Evolutionary conservation across 2,113 vertebrate species (phyloP).

Genomic region (Lontra canadensis): DNA sequence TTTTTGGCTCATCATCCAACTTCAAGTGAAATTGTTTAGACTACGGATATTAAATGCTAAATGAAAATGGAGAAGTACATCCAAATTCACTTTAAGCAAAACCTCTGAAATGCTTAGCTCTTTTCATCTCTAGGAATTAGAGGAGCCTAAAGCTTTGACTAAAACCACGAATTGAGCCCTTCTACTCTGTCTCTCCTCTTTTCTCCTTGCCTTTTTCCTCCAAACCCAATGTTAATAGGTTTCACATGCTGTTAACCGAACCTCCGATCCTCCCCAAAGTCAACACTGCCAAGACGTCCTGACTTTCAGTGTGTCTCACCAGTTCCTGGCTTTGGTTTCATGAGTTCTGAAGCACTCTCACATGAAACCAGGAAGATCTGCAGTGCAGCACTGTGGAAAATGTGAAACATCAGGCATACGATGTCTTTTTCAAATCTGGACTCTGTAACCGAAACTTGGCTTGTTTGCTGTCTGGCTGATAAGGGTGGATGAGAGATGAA

Average conservation of each 20-base stretch:
- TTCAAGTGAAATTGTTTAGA: conserved; percentile 57
- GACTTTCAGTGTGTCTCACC: conserved; percentile 54
- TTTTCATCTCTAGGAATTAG: conserved; percentile 72
- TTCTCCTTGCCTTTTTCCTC: conserved; percentile 40
- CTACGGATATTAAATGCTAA: conserved; percentile 62
- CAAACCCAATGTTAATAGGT: conserved; percentile 67
- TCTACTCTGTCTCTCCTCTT: conserved; percentile 45
- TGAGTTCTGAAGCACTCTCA: conserved; percentile 47
- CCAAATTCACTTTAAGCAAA: conserved; percentile 66
- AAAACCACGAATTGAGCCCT: conserved; percentile 58
- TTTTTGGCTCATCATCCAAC: conserved; percentile 43
- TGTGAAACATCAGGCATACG: conserved; percentile 68
- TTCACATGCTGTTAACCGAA: conserved; percentile 64
- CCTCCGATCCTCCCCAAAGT: background rate
- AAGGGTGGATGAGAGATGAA: conserved; percentile 67
- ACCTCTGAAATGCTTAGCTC: conserved; percentile 23
- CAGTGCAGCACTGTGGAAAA: conserved; percentile 76
- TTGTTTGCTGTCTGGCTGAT: conserved; percentile 74
- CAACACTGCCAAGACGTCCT: conserved; percentile 61
- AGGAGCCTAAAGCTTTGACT: conserved; percentile 50
- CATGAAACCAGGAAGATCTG: conserved; percentile 60
- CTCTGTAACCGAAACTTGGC: conserved; percentile 68
- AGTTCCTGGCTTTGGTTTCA: conserved; percentile 72
- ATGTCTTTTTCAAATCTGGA: conserved; percentile 68
- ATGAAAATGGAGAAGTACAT: conserved; percentile 65